A percentile compares a stretch with the other conserved stretches of the same genome.
phyloP scores from a whole-genome alignment of 2,797 vertebrate species.

The Tapirus indicus region DNA sequence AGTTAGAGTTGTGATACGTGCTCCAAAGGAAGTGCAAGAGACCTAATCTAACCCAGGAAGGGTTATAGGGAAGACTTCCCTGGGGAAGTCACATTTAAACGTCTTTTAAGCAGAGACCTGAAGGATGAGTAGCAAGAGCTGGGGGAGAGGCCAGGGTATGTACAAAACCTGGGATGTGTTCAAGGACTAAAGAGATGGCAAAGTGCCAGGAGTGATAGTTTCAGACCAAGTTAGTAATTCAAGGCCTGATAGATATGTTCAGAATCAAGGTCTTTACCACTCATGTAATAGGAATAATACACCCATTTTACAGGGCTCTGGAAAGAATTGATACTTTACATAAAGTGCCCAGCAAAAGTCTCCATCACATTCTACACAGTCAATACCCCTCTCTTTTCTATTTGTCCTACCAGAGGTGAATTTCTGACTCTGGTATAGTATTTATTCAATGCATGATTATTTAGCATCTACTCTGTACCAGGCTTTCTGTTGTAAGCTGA shows the following conservation, averaged over 20 bases:
- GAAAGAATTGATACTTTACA: not conserved
- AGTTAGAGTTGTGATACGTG: too few relatives aligned
- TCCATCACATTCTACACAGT: not conserved
- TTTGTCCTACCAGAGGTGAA: not conserved
- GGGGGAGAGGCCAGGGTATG: accelerated
- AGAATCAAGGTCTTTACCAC: not conserved
- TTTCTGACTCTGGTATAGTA: not conserved
- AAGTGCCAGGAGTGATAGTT: too few relatives aligned
- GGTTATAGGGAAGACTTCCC: not conserved
- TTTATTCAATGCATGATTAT: not conserved
- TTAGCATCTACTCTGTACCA: not conserved
- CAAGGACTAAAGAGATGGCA: not conserved
- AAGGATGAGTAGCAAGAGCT: not conserved
- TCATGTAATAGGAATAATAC: not conserved
- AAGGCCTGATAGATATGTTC: not conserved
- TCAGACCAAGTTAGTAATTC: not conserved
- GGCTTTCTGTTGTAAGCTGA: not conserved
- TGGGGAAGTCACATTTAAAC: not conserved
- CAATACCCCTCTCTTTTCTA: not conserved
- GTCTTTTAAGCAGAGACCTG: not conserved
- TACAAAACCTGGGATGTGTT: not conserved
- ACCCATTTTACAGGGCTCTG: not conserved
- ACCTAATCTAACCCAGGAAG: not conserved
- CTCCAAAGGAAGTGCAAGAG: accelerated
- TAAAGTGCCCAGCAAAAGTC: not conserved